A percentile compares a stretch with the other conserved stretches of the same genome.
These are phyloP conservation scores for Alces alces DNA, from an alignment of 2,113 vertebrate genomes.

Conservation along the genomic window DNA sequence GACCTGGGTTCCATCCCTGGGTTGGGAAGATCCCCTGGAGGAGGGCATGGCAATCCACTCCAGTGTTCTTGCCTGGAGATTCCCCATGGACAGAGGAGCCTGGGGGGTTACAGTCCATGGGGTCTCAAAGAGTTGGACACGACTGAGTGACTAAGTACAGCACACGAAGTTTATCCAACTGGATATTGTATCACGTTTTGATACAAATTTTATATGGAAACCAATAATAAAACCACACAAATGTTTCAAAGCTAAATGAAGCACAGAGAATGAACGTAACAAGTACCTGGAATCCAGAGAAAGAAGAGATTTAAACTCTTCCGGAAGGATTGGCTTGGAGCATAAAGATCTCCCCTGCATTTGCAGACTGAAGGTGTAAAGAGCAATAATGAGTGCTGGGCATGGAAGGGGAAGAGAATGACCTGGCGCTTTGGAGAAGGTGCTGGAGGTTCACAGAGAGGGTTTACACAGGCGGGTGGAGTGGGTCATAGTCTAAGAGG, in stretches of 20 bases:
- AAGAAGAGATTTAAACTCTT: neutral
- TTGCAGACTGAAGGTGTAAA: neutral
- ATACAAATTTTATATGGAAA: neutral
- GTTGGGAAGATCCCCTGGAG: neutral
- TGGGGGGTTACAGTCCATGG: neutral
- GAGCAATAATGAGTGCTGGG: neutral
- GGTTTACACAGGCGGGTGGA: rapidly evolving
- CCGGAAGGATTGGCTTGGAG: neutral
- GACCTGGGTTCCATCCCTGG: neutral
- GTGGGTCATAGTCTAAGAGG: rapidly evolving
- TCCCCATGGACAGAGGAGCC: neutral
- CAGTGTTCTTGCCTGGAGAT: neutral
- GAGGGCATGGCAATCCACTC: neutral
- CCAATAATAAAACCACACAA: neutral
- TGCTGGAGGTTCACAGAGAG: rapidly evolving
- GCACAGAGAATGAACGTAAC: rapidly evolving
- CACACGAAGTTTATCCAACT: neutral
- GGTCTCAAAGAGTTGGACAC: neutral
- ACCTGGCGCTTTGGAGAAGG: rapidly evolving
- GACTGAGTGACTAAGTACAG: neutral
- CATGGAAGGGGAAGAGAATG: neutral
- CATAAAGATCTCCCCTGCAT: neutral
- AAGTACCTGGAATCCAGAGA: neutral
- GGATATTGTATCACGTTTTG: neutral
- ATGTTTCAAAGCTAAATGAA: neutral